Percentiles rank a stretch among this genome's conserved stretches.
These are phyloP conservation scores for Macaria notata DNA, from an alignment of 2,888 invertebrate species.

Conservation along the genomic window DNA sequence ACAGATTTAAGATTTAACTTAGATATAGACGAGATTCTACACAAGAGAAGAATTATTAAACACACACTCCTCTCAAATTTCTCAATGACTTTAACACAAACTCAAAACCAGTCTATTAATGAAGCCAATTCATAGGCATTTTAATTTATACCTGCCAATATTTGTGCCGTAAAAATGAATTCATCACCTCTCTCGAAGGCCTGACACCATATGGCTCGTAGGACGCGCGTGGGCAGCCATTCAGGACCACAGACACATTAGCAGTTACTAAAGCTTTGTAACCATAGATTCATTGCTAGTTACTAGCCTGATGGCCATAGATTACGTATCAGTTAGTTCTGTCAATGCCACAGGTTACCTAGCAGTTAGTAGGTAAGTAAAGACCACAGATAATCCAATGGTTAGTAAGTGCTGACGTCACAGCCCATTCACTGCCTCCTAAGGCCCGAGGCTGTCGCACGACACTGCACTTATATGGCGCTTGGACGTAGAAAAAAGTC, in stretches of 20 bases:
- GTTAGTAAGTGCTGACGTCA: slow-evolving; percentile 51
- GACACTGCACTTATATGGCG: slow-evolving; percentile 23
- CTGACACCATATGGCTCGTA: slow-evolving; percentile 51
- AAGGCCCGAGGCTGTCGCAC: slow-evolving; percentile 31
- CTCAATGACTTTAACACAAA: no score
- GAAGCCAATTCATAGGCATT: slow-evolving; percentile 4
- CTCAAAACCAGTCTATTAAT: slow-evolving; percentile 1
- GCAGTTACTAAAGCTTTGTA: no score
- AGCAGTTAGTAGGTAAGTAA: no score
- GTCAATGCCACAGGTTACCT: no score
- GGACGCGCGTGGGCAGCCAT: slow-evolving; percentile 49
- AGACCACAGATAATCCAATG: no score
- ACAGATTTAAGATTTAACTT: no score
- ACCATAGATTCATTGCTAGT: no score
- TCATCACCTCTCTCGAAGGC: slow-evolving; percentile 11
- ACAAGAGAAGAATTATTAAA: no score
- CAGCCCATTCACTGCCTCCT: slow-evolving; percentile 54
- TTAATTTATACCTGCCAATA: slow-evolving; percentile 16
- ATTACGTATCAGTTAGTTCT: no score
- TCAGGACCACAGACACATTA: slow-evolving; percentile 20
- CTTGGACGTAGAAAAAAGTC: slow-evolving; percentile 6
- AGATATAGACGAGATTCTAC: no score
- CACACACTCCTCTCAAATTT: no score
- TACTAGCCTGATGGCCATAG: no score
- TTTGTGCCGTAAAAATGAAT: slow-evolving; percentile 11